Base-by-base conservation (phyloP, 2,797 vertebrate species). In the Pantherophis vulpinus region DNA sequence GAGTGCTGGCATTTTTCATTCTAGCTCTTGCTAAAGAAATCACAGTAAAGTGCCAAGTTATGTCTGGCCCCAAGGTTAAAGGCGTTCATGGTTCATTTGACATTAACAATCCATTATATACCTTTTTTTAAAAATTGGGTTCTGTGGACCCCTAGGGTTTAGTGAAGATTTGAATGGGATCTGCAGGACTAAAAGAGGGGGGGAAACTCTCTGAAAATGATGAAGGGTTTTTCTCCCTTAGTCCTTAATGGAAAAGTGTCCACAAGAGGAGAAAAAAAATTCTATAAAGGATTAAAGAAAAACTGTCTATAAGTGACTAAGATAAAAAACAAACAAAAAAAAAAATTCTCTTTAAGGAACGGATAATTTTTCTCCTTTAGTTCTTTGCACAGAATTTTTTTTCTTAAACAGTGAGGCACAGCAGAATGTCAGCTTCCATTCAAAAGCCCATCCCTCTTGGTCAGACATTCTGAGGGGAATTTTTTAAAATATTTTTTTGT, bases 1-100 rank as follows among this genome's bases (percentile, higher is more conserved):
- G 2, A 74, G 86, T 32, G 89, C 27, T 92, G 95, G 95, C 91
- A 93, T 86, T 14, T 93, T 8, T 92, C 70, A 94, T 96, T 88
- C 92, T 59, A 94, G 90, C 88, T 70, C 55, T 95, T 42, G n/a
- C 58, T 1, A 95, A 91, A 90, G 37, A 94, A 94, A 79, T 70
- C 93, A 94, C 88, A 95, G 93, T 0, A 0, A 32, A 51, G 32
- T 91, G 55, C 87, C 1, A n/a, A 91, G 94, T 95, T 59, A 90
- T 88, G 29, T 58, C 29, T 32, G 16, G 23, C 87, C 20, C 56
- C n/a, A 88, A 58, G 4, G 9, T 58, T 18, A 25, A 23, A 87
- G 7, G 47, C 2, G 58, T 18, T 59, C 37, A 63, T 56, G 29
- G 13, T 95, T 1, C 27, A 88, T 60, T 93, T 94, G 5, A 60